phyloP scores from a whole-genome alignment of 2,113 vertebrate genomes.

The Caranx melampygus region DNA sequence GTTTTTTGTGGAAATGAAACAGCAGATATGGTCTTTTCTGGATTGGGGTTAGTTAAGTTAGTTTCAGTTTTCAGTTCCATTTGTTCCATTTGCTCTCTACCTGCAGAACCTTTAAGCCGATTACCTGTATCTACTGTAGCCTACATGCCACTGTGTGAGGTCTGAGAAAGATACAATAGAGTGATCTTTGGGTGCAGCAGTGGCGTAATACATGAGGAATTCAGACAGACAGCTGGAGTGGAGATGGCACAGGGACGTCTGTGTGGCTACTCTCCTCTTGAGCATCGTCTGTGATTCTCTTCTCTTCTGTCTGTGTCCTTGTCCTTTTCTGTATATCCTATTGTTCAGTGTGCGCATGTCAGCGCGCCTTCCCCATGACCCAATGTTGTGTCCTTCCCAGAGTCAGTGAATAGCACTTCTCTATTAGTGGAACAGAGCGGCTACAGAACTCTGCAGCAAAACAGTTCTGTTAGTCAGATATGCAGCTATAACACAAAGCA shows the following conservation, averaged over 20 bases:
- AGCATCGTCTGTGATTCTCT: conserved; percentile 8
- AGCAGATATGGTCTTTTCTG: neutral
- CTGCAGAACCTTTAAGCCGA: neutral
- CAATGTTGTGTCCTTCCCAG: conserved; percentile 43
- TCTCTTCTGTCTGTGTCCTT: conserved; percentile 25
- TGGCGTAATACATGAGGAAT: conserved; percentile 46
- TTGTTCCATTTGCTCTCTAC: neutral
- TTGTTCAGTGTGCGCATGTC: conserved; percentile 48
- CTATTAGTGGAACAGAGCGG: conserved; percentile 67
- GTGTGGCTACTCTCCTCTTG: conserved; percentile 38
- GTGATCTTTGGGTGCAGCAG: conserved; percentile 27
- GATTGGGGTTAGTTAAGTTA: too few species aligned
- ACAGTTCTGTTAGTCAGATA: conserved; percentile 51
- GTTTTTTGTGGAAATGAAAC: conserved; percentile 41
- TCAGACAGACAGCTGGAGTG: conserved; percentile 44
- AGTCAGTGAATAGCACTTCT: conserved; percentile 57
- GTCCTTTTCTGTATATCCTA: conserved; percentile 43
- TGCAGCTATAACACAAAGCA: conserved; percentile 59
- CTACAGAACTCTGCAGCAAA: conserved; percentile 70
- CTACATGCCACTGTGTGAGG: neutral
- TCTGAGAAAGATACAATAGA: neutral
- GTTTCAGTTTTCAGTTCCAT: conserved; percentile 21
- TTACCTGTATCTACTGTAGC: neutral
- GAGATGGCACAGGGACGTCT: conserved; percentile 52
- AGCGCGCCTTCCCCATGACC: conserved; percentile 50